Conservation (phyloP, 37 sponge, comb jelly and placozoan species). For the Ianthella basta region DNA sequence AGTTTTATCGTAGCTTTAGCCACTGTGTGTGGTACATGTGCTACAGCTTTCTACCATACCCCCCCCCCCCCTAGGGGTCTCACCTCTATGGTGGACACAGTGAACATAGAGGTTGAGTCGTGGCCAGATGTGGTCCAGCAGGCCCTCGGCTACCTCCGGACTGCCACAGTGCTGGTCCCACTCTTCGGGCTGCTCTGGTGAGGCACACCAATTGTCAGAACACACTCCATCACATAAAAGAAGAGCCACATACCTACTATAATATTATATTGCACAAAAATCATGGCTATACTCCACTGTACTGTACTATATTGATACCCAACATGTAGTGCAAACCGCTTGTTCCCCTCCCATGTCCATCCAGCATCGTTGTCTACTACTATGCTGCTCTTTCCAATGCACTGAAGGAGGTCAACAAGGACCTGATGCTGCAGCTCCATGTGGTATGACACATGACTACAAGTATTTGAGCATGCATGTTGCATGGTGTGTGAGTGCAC, state of each 20-base stretch:
- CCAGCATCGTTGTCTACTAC: constrained; percentile 69
- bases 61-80: constrained; percentile 55
- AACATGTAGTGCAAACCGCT: neutral
- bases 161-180: constrained; percentile 63
- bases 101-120: constrained; percentile 37
- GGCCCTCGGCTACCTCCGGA: constrained; percentile 48
- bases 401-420: constrained; percentile 75
- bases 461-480: neutral
- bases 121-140: constrained; percentile 46
- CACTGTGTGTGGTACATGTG: no score
- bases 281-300: neutral
- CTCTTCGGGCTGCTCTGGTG: constrained; percentile 50
- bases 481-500: neutral
- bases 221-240: neutral
- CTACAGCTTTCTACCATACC: no score
- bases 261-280: no score
- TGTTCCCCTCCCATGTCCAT: neutral
- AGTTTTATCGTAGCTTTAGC: no score
- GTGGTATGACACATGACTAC: constrained; percentile 10
- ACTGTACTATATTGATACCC: neutral
- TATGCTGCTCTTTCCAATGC: constrained; percentile 49
- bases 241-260: no score
- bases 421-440: constrained; percentile 60
- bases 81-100: constrained; percentile 44
- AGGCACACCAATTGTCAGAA: neutral